phyloP scores from a whole-genome alignment of 2,888 invertebrate genomes.

The Halictus quadricinctus region DNA sequence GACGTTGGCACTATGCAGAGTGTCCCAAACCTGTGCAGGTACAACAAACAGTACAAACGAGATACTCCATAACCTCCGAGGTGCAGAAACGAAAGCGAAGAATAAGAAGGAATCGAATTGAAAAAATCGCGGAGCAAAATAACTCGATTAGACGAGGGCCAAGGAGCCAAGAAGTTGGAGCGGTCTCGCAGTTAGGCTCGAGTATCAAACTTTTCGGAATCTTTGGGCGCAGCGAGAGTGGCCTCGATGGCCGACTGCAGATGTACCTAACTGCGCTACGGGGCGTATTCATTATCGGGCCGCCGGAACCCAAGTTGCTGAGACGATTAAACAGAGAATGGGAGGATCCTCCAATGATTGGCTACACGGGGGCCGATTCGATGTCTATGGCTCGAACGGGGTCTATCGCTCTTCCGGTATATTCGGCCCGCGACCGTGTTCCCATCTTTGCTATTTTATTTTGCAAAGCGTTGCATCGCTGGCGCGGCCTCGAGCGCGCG shows the following conservation, averaged over 20 bases:
- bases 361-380: conserved; percentile 73
- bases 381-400: conserved; percentile 66
- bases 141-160: not conserved
- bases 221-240: conserved; percentile 58
- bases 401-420: conserved; percentile 59
- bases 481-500: not conserved
- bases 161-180: conserved; percentile 1
- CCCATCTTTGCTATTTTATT: conserved; percentile 50
- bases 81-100: not conserved
- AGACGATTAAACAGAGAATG: conserved; percentile 80
- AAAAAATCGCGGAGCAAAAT: not conserved
- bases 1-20: not conserved
- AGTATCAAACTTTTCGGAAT: conserved; percentile 49
- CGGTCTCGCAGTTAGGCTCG: not conserved
- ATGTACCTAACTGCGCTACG: conserved; percentile 71
- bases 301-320: conserved; percentile 71
- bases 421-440: conserved; percentile 38
- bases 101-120: not conserved
- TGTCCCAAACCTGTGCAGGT: not conserved
- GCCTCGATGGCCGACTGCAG: conserved; percentile 66
- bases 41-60: not conserved
- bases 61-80: not conserved
- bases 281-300: conserved; percentile 68
- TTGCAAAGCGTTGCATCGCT: conserved; percentile 28
- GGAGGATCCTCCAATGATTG: conserved; percentile 78